A percentile compares a stretch with the other conserved stretches of the same genome.
These are phyloP conservation scores for Opisthocomus hoazin DNA, from an alignment of 2,113 vertebrate species.

Conservation along the genomic window DNA sequence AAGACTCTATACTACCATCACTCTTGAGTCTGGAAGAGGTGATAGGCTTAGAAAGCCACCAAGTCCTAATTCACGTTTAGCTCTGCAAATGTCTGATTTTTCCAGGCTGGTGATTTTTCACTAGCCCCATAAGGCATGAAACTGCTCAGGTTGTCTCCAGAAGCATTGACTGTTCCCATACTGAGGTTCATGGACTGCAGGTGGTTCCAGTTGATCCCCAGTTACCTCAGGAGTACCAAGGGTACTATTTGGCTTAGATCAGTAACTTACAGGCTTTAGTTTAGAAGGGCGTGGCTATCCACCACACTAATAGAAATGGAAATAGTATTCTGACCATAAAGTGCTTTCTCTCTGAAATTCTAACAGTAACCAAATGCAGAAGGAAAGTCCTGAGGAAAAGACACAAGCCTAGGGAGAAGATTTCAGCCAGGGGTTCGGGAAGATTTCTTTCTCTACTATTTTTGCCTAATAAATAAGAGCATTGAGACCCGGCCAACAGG, in stretches of 20 bases:
- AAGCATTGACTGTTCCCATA: neutral
- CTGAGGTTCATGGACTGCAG: neutral
- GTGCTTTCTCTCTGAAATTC: neutral
- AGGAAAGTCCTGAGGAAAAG: neutral
- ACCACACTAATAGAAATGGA: neutral
- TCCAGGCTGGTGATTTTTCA: neutral
- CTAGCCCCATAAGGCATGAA: neutral
- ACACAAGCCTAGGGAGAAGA: neutral
- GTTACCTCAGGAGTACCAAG: neutral
- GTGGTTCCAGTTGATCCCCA: neutral
- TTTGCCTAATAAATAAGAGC: neutral
- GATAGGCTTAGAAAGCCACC: neutral
- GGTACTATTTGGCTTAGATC: neutral
- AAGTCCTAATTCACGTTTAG: neutral
- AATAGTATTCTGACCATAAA: neutral
- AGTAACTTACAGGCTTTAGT: neutral
- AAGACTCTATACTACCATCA: neutral
- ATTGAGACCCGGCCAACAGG: neutral
- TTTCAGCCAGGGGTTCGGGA: rapidly evolving
- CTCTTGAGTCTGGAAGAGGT: neutral
- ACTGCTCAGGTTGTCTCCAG: neutral
- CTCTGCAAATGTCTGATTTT: neutral
- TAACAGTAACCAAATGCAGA: neutral
- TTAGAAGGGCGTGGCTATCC: neutral
- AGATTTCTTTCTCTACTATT: neutral